phyloP scores from a whole-genome alignment of 2,797 vertebrate species.

The Centroberyx gerrardi region DNA sequence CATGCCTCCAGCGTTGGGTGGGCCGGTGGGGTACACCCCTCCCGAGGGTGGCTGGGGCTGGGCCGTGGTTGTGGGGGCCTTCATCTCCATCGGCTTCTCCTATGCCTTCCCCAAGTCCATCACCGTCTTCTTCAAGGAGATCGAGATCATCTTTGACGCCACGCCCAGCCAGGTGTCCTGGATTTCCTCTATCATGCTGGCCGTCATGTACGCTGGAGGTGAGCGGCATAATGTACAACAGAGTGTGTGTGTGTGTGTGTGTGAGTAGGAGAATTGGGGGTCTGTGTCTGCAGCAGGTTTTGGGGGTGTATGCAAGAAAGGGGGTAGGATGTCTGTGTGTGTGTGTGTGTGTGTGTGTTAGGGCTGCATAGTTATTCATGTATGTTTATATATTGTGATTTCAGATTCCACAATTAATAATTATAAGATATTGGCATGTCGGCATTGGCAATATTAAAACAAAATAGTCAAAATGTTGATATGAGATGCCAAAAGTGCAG shows the following conservation, averaged over 20 bases:
- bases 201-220: constrained; percentile 97
- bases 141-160: constrained; percentile 92
- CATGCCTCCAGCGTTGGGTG: constrained; percentile 90
- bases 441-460: no score
- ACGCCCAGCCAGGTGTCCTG: constrained; percentile 96
- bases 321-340: neutral
- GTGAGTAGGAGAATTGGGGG: neutral
- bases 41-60: constrained; percentile 99
- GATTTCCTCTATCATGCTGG: constrained; percentile 99
- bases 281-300: no score
- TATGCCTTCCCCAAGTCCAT: constrained; percentile 98
- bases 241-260: neutral
- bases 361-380: no score
- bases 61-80: constrained; percentile 93
- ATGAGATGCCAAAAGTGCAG: no score
- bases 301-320: no score
- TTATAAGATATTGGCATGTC: no score
- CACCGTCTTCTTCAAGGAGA: constrained; percentile 98
- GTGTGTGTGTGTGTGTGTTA: neutral
- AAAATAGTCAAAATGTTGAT: no score
- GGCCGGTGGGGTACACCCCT: constrained; percentile 91
- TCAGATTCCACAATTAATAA: no score
- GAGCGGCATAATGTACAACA: constrained; percentile 57
- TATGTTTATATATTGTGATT: no score
- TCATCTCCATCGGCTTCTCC: constrained; percentile 98